Percentiles rank a stretch among this genome's conserved stretches.
Conservation (phyloP, 1,140 invertebrate species). For the Diorhabda carinulata region DNA sequence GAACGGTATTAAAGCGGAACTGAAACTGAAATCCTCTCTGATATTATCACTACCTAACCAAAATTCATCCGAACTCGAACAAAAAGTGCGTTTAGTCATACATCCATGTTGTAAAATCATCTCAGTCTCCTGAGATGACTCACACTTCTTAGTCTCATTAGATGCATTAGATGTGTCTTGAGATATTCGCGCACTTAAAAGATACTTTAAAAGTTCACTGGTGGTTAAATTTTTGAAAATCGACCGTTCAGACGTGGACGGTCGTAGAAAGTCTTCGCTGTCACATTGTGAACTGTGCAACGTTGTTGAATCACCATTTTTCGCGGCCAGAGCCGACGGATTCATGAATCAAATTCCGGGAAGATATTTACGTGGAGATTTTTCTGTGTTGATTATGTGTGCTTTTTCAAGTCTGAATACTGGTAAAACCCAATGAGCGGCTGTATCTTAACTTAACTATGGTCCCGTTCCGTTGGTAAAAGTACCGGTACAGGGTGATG, state of each 20-base stretch:
- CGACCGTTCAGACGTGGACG: slow-evolving; percentile 14
- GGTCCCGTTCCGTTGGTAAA: no score
- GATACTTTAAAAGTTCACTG: slow-evolving; percentile 28
- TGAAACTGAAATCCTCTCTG: slow-evolving; percentile 12
- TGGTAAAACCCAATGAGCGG: slow-evolving; percentile 22
- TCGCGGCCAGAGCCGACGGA: slow-evolving; percentile 26
- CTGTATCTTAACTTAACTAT: neutral
- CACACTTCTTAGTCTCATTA: slow-evolving; percentile 17
- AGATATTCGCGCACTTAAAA: slow-evolving; percentile 17
- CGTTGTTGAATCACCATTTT: slow-evolving; percentile 29
- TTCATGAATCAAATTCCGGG: slow-evolving; percentile 27
- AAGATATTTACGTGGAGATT: slow-evolving; percentile 21
- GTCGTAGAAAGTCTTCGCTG: slow-evolving; percentile 6
- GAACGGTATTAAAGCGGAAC: slow-evolving; percentile 5
- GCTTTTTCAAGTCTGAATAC: slow-evolving; percentile 16
- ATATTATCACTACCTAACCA: slow-evolving; percentile 14
- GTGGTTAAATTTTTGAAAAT: slow-evolving; percentile 26
- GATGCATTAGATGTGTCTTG: slow-evolving; percentile 16
- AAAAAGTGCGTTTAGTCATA: slow-evolving; percentile 20
- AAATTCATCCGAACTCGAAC: slow-evolving; percentile 13
- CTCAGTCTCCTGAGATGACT: slow-evolving; percentile 21
- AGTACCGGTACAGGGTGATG: no score
- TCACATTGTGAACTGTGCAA: slow-evolving; percentile 5
- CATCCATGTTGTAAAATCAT: slow-evolving; percentile 10
- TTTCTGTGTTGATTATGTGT: slow-evolving; percentile 15